Base-by-base conservation (phyloP, 2,888 invertebrate genomes). In the Callimorpha dominula region DNA sequence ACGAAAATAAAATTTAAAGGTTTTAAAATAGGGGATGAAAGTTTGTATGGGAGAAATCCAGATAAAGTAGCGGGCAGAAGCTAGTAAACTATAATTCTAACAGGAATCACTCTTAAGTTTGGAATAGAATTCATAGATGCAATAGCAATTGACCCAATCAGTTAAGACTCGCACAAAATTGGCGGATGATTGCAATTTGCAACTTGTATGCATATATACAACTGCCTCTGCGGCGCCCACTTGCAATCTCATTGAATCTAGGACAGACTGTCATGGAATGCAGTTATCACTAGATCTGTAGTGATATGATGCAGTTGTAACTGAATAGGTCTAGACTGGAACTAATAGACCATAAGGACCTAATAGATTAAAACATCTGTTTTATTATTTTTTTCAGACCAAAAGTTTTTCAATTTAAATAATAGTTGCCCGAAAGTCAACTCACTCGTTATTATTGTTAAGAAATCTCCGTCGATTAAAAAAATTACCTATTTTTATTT, bases 141-240 rank as follows among this genome's bases (percentile, higher is more conserved):
- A 15, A 65, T 49, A 14, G 3, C 14, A 31, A 60, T 60, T 60
- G 60, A 11, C 60, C 4, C 65, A 65, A 65, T 65, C 52, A 17
- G 52, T 52, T 67, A 42, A 67, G 12, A 67, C 31, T 70, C 65
- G 65, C 57, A 68, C 57, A 42, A 78, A 81, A 81, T 80, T 72
- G 78, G 73, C 86, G 90, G 89, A 89, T 85, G 87, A 54, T 42
- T 77, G 71, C 85, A 84, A 89, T 89, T 87, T 86, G 70, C 75
- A 77, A 15, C 42, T 54, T n/a, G 15, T 70, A 54, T 57, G 57
- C 31, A 31, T 31, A 31, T 31, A 31, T 31, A 31, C 57, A 20
- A 57, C 57, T 5, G 12, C 14, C 20, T 60, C 31, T 65, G 63
- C 66, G 60, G 75, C 71, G 52, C 54, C 71, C 71, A 75, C 75